A percentile compares a stretch with the other conserved stretches of the same genome.
These are phyloP conservation scores for Pseudoips prasinana DNA, from an alignment of 2,888 invertebrate genomes.

Conservation along the genomic window DNA sequence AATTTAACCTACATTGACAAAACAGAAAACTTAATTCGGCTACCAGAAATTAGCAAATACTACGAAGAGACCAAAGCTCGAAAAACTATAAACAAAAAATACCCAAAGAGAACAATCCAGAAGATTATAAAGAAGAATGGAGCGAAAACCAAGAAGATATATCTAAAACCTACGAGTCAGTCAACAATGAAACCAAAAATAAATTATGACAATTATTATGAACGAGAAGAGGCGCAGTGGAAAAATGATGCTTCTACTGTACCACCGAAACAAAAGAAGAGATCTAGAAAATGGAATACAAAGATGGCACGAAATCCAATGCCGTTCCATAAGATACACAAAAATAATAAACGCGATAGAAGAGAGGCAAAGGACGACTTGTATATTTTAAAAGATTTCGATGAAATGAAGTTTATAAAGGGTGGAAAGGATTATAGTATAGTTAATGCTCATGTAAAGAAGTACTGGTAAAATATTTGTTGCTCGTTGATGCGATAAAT, in stretches of 20 bases:
- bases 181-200: slow-evolving; percentile 35
- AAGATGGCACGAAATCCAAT: slow-evolving; percentile 53
- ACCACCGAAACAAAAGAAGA: slow-evolving; percentile 44
- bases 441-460: slow-evolving; percentile 51
- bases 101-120: slow-evolving; percentile 63
- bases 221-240: slow-evolving; percentile 33
- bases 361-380: slow-evolving; percentile 45
- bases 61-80: slow-evolving; percentile 41
- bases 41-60: slow-evolving; percentile 46
- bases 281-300: slow-evolving; percentile 37
- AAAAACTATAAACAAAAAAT: slow-evolving; percentile 47
- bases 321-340: slow-evolving; percentile 57
- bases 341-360: slow-evolving; percentile 41
- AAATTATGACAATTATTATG: slow-evolving; percentile 25
- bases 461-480: slow-evolving; percentile 47
- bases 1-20: slow-evolving; percentile 58
- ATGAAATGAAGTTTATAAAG: slow-evolving; percentile 57
- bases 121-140: slow-evolving; percentile 68
- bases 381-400: slow-evolving; percentile 59
- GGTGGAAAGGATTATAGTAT: slow-evolving; percentile 47
- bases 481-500: no score
- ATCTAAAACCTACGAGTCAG: slow-evolving; percentile 33
- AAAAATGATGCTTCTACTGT: slow-evolving; percentile 42
- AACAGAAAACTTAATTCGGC: slow-evolving; percentile 54
- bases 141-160: slow-evolving; percentile 47